A percentile compares a stretch with the other conserved stretches of the same genome.
phyloP scores from a whole-genome alignment of 2,797 vertebrate genomes.

The Muscicapa striata region DNA sequence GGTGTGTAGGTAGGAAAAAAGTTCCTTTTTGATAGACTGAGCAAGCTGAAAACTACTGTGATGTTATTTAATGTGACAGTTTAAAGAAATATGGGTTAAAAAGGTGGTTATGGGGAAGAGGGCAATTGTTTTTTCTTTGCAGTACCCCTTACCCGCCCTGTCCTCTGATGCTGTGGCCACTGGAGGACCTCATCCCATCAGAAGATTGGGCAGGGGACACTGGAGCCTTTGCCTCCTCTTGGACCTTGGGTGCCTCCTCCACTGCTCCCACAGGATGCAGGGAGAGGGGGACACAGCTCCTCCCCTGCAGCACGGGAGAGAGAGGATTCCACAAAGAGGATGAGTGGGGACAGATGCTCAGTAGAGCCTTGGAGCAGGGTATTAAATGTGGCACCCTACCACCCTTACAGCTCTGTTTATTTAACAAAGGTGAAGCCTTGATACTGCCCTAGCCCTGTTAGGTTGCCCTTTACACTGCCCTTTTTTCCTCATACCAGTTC shows the following conservation, averaged over 20 bases:
- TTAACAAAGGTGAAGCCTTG: background rate
- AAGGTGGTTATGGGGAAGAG: background rate
- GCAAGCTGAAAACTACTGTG: background rate
- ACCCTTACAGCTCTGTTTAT: background rate
- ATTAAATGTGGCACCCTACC: background rate
- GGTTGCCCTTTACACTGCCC: background rate
- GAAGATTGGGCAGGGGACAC: background rate
- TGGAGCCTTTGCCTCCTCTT: background rate
- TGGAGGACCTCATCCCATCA: background rate
- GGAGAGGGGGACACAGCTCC: background rate
- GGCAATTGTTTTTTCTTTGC: background rate
- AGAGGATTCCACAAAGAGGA: background rate
- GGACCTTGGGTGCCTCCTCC: no score
- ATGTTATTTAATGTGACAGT: rapidly evolving
- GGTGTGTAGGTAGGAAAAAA: background rate
- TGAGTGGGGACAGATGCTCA: background rate
- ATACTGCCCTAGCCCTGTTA: background rate
- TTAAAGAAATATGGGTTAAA: background rate
- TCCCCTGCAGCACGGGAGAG: background rate
- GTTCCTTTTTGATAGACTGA: background rate
- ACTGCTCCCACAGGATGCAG: background rate
- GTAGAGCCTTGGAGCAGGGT: background rate
- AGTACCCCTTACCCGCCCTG: background rate
- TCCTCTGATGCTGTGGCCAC: background rate
- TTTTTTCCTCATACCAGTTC: background rate